phyloP scores from a whole-genome alignment of 2,113 vertebrate genomes.

The Vidua chalybeata region DNA sequence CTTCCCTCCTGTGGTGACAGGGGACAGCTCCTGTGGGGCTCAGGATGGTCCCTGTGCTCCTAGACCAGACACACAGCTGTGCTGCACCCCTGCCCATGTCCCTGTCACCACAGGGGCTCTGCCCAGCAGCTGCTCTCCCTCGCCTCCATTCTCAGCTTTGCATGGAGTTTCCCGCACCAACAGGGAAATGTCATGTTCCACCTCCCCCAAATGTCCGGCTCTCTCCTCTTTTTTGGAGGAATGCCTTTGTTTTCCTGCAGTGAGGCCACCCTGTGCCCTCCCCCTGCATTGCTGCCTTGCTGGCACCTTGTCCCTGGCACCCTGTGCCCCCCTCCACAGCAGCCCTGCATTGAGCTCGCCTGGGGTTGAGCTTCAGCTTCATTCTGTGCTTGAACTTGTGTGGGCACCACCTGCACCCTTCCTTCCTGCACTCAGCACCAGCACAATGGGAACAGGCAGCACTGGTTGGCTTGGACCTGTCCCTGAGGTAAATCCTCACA shows the following conservation, averaged over 20 bases:
- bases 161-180: not conserved
- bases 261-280: not conserved
- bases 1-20: not conserved
- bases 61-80: rapidly evolving
- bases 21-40: not conserved
- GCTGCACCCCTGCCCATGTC: not conserved
- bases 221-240: not conserved
- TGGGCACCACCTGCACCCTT: not conserved
- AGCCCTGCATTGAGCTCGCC: not conserved
- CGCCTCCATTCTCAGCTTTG: not conserved
- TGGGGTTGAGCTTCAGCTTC: not conserved
- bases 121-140: not conserved
- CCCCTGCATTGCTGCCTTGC: not conserved
- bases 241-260: not conserved
- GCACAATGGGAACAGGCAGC: rapidly evolving
- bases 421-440: not conserved
- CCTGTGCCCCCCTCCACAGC: not conserved
- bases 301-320: not conserved
- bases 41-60: rapidly evolving
- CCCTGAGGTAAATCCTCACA: rapidly evolving
- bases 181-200: rapidly evolving
- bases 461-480: not conserved
- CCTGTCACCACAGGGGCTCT: not conserved
- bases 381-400: not conserved
- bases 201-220: not conserved